These are phyloP conservation scores for Megastigmus dorsalis DNA, from an alignment of 2,888 invertebrate species.

Conservation along the genomic window DNA sequence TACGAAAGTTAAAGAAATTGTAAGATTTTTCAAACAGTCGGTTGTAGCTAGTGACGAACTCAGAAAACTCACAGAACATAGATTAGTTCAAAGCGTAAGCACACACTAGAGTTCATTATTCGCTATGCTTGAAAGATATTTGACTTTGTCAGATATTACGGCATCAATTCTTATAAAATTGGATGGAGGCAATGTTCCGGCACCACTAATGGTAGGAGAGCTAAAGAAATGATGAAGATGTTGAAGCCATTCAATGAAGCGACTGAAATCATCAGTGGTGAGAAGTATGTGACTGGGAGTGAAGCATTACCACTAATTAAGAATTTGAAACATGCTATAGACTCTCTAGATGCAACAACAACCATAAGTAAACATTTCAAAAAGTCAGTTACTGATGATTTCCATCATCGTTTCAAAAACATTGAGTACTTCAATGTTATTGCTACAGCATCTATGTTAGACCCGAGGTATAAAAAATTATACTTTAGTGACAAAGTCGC, in stretches of 20 bases:
- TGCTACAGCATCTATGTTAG: background rate
- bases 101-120: background rate
- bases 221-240: background rate
- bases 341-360: background rate
- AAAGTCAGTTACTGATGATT: background rate
- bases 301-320: constrained; percentile 51
- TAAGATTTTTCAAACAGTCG: background rate
- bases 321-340: constrained; percentile 50
- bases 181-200: background rate
- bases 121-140: no score
- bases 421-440: background rate
- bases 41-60: background rate
- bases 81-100: background rate
- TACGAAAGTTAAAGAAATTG: background rate
- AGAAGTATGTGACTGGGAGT: constrained; percentile 58
- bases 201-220: background rate
- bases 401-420: background rate
- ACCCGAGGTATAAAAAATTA: no score
- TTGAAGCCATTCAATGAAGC: constrained; percentile 58
- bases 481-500: background rate
- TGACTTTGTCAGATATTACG: no score
- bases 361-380: background rate
- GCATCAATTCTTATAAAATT: background rate
- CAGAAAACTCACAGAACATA: background rate
- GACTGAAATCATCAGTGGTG: constrained; percentile 59